These are phyloP conservation scores for Cancer borealis DNA, from an alignment of 2,888 invertebrate species.

Conservation along the genomic window DNA sequence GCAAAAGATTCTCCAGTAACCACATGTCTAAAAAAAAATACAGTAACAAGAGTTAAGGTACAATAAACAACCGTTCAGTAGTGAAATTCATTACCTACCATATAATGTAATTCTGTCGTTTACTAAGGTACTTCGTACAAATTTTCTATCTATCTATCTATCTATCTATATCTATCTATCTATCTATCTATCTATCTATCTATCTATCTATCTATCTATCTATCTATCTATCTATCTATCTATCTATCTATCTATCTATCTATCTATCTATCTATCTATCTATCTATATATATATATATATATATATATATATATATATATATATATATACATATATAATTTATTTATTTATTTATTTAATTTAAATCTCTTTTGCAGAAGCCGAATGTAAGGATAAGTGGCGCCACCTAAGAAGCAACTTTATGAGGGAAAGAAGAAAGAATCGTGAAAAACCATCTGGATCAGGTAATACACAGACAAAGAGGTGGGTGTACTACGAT, in stretches of 20 bases:
- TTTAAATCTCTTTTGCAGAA: constrained; percentile 51
- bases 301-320: too few relatives aligned
- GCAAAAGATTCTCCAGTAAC: constrained; percentile 59
- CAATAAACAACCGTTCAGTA: constrained; percentile 28
- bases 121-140: constrained; percentile 29
- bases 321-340: too few relatives aligned
- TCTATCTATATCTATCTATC: too few relatives aligned
- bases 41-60: neutral
- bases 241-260: too few relatives aligned
- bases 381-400: constrained; percentile 57
- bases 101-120: constrained; percentile 21
- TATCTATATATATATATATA: too few relatives aligned
- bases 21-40: constrained; percentile 42
- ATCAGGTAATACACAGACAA: constrained; percentile 42
- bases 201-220: constrained; percentile 23
- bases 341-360: constrained; percentile 27
- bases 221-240: too few relatives aligned
- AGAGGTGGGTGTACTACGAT: constrained; percentile 47
- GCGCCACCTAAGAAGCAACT: constrained; percentile 55
- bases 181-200: neutral
- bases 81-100: constrained; percentile 35
- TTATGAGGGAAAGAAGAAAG: constrained; percentile 57
- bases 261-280: too few relatives aligned
- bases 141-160: too few relatives aligned
- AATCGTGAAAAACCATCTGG: constrained; percentile 48